These are phyloP conservation scores for Actenoides hombroni DNA, from an alignment of 2,113 vertebrate species.

Conservation along the genomic window DNA sequence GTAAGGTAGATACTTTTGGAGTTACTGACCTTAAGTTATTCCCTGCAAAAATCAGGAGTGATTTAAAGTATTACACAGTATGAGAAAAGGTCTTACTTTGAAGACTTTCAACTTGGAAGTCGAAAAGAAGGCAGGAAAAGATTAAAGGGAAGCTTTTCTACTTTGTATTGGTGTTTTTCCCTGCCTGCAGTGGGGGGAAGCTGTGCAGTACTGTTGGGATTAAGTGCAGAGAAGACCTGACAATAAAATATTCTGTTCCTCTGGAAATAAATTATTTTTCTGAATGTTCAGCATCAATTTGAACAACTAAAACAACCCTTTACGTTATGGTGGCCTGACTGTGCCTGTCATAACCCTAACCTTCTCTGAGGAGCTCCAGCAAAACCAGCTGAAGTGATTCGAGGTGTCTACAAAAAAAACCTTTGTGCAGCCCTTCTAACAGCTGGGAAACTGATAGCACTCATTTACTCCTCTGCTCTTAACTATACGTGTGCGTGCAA, in stretches of 20 bases:
- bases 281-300: neutral
- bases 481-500: neutral
- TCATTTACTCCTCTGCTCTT: neutral
- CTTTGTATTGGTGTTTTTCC: neutral
- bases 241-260: neutral
- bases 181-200: neutral
- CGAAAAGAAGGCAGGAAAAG: neutral
- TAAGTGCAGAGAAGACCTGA: neutral
- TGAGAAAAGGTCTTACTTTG: neutral
- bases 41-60: neutral
- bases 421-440: neutral
- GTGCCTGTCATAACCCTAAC: neutral
- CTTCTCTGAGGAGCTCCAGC: neutral
- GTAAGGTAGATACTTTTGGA: neutral
- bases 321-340: neutral
- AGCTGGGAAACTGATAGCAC: neutral
- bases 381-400: neutral
- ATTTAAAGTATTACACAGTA: neutral
- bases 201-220: neutral
- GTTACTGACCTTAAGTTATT: neutral
- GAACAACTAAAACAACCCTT: neutral
- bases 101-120: neutral
- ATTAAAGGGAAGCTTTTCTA: neutral
- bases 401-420: neutral
- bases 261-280: neutral